phyloP scores from a whole-genome alignment of 2,888 invertebrate species.

The Brachyptera putata region DNA sequence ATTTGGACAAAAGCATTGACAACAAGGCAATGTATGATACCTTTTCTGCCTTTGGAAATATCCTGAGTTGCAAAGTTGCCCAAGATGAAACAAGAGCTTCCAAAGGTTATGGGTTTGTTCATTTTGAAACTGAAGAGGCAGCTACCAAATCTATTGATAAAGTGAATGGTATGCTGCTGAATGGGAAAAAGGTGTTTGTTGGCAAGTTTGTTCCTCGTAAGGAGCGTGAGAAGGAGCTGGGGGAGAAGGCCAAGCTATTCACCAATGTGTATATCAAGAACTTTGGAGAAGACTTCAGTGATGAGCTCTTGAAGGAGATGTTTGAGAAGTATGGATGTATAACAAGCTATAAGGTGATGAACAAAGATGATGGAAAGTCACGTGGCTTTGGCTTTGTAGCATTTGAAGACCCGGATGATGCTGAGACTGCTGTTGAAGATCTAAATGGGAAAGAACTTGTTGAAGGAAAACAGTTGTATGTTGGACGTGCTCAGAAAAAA shows the following conservation, averaged over 20 bases:
- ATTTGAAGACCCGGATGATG: conserved; percentile 93
- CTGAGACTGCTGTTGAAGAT: conserved; percentile 87
- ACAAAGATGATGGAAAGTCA: conserved; percentile 87
- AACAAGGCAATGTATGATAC: conserved; percentile 99
- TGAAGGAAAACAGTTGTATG: conserved; percentile 85
- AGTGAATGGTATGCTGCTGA: conserved; percentile 97
- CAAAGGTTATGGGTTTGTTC: conserved; percentile 97
- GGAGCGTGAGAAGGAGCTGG: conserved; percentile 96
- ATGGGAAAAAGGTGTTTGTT: conserved; percentile 95
- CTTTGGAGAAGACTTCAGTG: conserved; percentile 90
- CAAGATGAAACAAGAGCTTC: conserved; percentile 92
- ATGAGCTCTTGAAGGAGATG: conserved; percentile 83
- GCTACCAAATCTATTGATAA: conserved; percentile 97
- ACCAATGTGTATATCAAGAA: conserved; percentile 99
- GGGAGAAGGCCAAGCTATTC: conserved; percentile 93
- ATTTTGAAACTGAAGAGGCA: conserved; percentile 98
- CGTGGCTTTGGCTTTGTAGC: conserved; percentile 99
- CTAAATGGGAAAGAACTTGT: conserved; percentile 85
- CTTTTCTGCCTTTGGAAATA: conserved; percentile 98
- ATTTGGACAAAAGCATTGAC: conserved; percentile 95
- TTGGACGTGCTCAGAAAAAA: conserved; percentile 98
- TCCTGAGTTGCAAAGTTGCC: conserved; percentile 93
- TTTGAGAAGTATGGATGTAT: conserved; percentile 91
- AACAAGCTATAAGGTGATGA: conserved; percentile 89
- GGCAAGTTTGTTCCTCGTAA: conserved; percentile 97